Percentiles rank a stretch among this genome's conserved stretches.
Conservation (phyloP, 2,797 vertebrate species). For the Linurgus olivaceus region DNA sequence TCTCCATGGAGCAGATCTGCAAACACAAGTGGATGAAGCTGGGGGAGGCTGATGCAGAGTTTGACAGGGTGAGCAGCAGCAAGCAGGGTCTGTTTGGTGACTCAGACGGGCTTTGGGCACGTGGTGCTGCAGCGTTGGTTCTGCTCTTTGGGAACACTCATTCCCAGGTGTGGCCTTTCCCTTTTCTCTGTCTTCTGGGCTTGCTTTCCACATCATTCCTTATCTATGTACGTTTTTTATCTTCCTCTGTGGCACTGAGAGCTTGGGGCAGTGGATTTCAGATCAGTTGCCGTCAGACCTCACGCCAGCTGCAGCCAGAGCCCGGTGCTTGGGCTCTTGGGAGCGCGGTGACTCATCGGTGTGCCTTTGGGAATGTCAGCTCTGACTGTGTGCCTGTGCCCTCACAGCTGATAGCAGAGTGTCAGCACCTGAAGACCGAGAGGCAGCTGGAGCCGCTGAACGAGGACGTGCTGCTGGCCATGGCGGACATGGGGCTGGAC, state of each 20-base stretch:
- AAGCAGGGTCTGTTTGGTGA: background rate
- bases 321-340: accelerated
- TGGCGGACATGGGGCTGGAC: slow-evolving; percentile 95
- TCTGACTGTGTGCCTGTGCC: background rate
- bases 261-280: accelerated
- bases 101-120: accelerated
- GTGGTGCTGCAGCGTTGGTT: accelerated
- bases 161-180: background rate
- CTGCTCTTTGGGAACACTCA: accelerated
- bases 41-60: slow-evolving; percentile 91
- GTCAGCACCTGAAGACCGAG: slow-evolving; percentile 92
- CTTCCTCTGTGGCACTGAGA: background rate
- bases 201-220: background rate
- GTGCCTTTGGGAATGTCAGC: slow-evolving; percentile 53
- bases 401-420: slow-evolving; percentile 90
- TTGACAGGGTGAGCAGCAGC: slow-evolving; percentile 85
- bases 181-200: background rate
- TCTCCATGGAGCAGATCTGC: slow-evolving; percentile 98
- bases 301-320: background rate
- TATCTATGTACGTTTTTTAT: accelerated
- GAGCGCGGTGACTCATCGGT: accelerated
- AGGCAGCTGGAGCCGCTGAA: slow-evolving; percentile 90
- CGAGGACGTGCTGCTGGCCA: slow-evolving; percentile 92
- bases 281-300: background rate
- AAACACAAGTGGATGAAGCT: slow-evolving; percentile 99